These are phyloP conservation scores for Paraplagusia blochii DNA, from an alignment of 2,113 vertebrate genomes.

Conservation along the genomic window DNA sequence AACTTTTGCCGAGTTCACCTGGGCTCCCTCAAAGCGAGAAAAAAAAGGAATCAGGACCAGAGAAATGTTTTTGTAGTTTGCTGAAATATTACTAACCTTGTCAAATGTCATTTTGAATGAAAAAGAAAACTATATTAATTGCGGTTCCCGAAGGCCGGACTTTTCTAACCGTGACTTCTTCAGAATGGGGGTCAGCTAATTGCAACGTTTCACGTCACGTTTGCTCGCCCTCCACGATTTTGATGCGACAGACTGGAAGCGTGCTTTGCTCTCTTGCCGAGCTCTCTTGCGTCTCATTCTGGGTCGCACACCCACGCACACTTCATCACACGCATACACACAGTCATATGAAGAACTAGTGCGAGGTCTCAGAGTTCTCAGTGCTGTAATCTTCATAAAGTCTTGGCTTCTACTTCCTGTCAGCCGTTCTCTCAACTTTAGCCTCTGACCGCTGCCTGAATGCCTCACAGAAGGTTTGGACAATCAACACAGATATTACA, in stretches of 20 bases:
- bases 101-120: constrained; percentile 76
- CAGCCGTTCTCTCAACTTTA: constrained; percentile 89
- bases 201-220: constrained; percentile 75
- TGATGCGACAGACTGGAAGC: constrained; percentile 70
- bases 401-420: constrained; percentile 83
- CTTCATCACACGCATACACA: constrained; percentile 41
- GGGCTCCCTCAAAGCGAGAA: constrained; percentile 57
- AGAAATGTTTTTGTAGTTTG: constrained; percentile 76
- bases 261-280: constrained; percentile 36
- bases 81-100: constrained; percentile 79
- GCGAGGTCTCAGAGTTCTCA: constrained; percentile 79
- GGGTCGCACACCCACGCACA: constrained; percentile 26
- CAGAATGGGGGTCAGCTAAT: constrained; percentile 76
- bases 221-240: constrained; percentile 67
- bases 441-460: constrained; percentile 86
- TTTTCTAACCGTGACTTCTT: constrained; percentile 55
- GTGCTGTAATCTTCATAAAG: constrained; percentile 86
- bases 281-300: constrained; percentile 15
- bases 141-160: constrained; percentile 60
- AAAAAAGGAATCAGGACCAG: constrained; percentile 62
- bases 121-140: constrained; percentile 71
- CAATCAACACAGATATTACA: constrained; percentile 80
- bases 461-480: constrained; percentile 87
- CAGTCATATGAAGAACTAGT: constrained; percentile 71
- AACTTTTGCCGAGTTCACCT: constrained; percentile 73